A percentile compares a stretch with the other conserved stretches of the same genome.
Evolutionary conservation across 2,888 invertebrate species (phyloP).

Genomic region (Chaetogeoica ovagalla): DNA sequence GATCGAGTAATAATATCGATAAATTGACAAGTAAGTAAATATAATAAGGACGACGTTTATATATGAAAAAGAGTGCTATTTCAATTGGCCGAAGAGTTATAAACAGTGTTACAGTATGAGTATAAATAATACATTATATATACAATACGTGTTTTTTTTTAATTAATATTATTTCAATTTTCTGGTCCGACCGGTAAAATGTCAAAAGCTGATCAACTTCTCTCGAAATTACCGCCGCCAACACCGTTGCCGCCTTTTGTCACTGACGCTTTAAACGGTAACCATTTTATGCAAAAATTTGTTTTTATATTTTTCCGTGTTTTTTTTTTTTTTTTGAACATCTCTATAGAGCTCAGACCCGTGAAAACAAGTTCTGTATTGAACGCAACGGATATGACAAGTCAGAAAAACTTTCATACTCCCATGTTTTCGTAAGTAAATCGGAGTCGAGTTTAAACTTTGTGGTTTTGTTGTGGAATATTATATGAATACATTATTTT

Average conservation of each 20-base stretch:
- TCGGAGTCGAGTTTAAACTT: neutral
- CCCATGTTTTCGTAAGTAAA: constrained; percentile 56
- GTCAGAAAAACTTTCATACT: constrained; percentile 54
- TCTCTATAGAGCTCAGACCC: constrained; percentile 9
- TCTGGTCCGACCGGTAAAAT: constrained; percentile 19
- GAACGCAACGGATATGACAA: constrained; percentile 26
- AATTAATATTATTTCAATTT: neutral
- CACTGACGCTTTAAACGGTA: constrained; percentile 60
- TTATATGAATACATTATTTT: neutral
- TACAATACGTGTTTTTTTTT: neutral
- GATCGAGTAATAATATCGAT: neutral
- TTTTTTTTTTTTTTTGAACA: neutral
- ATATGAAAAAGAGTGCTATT: neutral
- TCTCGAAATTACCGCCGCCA: constrained; percentile 73
- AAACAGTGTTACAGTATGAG: neutral
- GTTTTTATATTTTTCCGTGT: neutral
- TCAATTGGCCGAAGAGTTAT: neutral
- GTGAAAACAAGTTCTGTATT: neutral
- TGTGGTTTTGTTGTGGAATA: neutral
- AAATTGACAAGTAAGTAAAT: constrained; percentile 5
- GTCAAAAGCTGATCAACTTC: constrained; percentile 58
- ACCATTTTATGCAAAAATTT: neutral
- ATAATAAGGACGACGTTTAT: neutral
- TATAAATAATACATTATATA: neutral
- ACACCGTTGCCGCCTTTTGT: constrained; percentile 70